phyloP scores from a whole-genome alignment of 2,888 invertebrate species.

The Macrophya alboannulata region DNA sequence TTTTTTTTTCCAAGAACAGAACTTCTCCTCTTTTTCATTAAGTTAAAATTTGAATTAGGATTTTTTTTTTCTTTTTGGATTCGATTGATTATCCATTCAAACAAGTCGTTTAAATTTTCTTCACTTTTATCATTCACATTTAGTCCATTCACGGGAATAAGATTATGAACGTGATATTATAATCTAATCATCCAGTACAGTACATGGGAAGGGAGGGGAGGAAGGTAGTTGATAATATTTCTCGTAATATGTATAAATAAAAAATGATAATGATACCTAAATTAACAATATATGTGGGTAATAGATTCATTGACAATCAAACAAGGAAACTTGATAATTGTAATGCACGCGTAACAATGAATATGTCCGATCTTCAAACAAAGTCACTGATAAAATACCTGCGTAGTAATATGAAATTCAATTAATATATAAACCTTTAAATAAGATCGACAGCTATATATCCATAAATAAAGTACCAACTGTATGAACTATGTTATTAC shows the following conservation, averaged over 20 bases:
- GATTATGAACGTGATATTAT: neutral
- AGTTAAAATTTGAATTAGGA: slow-evolving; percentile 1
- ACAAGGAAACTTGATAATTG: neutral
- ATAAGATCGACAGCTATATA: neutral
- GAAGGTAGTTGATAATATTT: neutral
- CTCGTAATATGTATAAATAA: slow-evolving; percentile 35
- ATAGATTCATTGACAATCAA: slow-evolving; percentile 1
- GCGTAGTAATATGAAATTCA: neutral
- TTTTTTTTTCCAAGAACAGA: neutral
- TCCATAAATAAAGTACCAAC: slow-evolving; percentile 31
- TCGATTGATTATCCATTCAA: neutral
- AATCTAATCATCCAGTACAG: neutral
- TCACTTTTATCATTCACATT: slow-evolving; percentile 1
- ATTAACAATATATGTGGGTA: neutral
- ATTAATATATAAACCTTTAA: neutral
- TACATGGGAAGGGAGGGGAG: neutral
- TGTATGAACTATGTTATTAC: neutral
- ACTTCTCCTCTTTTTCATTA: neutral
- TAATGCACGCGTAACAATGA: neutral
- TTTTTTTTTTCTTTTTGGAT: neutral
- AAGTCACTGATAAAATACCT: neutral
- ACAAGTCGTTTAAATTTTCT: neutral
- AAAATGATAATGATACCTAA: slow-evolving; percentile 22
- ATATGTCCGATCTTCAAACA: neutral
- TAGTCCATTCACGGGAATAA: neutral